Conservation (phyloP, 2,888 invertebrate genomes). For the Muschampia plurimacula region DNA sequence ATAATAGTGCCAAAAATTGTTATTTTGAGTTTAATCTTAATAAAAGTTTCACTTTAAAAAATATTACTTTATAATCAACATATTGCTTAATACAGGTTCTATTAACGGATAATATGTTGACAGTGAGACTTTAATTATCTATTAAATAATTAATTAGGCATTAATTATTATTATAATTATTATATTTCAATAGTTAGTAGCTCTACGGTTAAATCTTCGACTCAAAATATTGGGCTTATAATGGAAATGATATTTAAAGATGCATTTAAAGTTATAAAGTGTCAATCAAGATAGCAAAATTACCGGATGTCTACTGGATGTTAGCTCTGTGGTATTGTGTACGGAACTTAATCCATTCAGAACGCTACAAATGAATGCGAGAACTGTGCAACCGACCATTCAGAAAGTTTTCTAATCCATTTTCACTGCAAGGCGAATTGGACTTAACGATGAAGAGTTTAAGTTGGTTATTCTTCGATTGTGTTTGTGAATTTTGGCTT, state of each 20-base stretch:
- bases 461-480: neutral
- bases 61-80: too few species aligned
- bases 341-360: conserved; percentile 33
- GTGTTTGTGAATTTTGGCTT: neutral
- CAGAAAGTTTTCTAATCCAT: neutral
- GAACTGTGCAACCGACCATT: conserved; percentile 18
- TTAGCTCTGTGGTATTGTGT: conserved; percentile 19
- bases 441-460: neutral
- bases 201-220: too few species aligned
- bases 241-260: neutral
- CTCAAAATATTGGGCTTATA: too few species aligned
- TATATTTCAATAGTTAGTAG: too few species aligned
- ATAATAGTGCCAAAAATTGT: too few species aligned
- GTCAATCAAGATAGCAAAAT: neutral
- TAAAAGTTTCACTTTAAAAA: too few species aligned
- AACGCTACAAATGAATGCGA: conserved; percentile 37
- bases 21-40: too few species aligned
- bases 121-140: too few species aligned
- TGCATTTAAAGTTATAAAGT: neutral
- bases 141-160: too few species aligned
- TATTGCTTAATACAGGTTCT: too few species aligned
- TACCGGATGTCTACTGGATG: neutral
- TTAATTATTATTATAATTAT: too few species aligned
- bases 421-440: neutral
- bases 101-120: too few species aligned